phyloP scores from a whole-genome alignment of 2,888 invertebrate genomes.

The Watsonalla binaria region DNA sequence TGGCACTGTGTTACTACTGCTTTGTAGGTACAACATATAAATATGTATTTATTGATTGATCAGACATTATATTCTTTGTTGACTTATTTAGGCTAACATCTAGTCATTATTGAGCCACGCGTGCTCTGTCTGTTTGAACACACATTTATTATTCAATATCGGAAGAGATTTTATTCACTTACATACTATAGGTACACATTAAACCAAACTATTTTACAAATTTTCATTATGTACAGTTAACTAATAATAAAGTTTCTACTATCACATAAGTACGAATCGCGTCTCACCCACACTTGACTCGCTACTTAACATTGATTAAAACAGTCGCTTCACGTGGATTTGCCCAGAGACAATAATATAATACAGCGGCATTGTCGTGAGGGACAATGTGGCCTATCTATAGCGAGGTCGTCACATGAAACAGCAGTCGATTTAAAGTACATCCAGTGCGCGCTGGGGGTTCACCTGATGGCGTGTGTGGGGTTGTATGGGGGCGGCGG shows the following conservation, averaged over 20 bases:
- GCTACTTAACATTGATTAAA: slow-evolving; percentile 44
- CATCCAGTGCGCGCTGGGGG: slow-evolving; percentile 37
- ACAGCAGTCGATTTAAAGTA: slow-evolving; percentile 74
- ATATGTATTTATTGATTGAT: background rate
- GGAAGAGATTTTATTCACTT: slow-evolving; percentile 47
- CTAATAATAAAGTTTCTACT: slow-evolving; percentile 62
- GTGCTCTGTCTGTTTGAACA: slow-evolving; percentile 32
- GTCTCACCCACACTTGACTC: slow-evolving; percentile 33
- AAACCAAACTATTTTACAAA: slow-evolving; percentile 46
- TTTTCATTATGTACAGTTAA: slow-evolving; percentile 64
- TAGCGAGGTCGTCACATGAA: slow-evolving; percentile 67
- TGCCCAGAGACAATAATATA: slow-evolving; percentile 59
- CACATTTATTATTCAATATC: slow-evolving; percentile 35
- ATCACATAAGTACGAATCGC: slow-evolving; percentile 75
- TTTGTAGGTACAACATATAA: background rate
- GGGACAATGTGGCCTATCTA: slow-evolving; percentile 39
- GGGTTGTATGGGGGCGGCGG: slow-evolving; percentile 74
- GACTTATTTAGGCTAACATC: slow-evolving; percentile 5
- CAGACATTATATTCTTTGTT: background rate
- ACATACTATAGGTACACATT: slow-evolving; percentile 30
- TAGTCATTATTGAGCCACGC: slow-evolving; percentile 34
- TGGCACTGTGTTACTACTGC: slow-evolving; percentile 34
- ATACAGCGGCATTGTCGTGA: slow-evolving; percentile 53
- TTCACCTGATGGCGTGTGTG: slow-evolving; percentile 74
- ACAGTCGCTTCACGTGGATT: slow-evolving; percentile 62